Conservation (phyloP, 2,888 invertebrate genomes). For the Macrophya alboannulata region DNA sequence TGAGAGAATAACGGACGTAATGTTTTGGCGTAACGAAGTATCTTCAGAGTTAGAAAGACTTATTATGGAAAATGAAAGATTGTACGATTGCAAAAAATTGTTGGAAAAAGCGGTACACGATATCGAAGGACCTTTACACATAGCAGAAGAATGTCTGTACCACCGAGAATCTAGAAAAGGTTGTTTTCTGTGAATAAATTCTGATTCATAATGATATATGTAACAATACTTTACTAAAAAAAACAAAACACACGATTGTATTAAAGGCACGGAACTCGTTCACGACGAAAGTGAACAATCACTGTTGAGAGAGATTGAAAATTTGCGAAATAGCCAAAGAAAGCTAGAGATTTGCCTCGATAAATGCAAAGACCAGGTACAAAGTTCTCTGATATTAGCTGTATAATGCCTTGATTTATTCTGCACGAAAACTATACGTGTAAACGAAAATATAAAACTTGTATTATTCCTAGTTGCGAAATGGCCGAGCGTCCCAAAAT, state of each 20-base stretch:
- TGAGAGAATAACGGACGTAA: constrained; percentile 95
- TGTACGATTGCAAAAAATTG: constrained; percentile 87
- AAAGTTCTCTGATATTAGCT: constrained; percentile 56
- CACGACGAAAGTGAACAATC: constrained; percentile 95
- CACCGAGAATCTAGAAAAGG: constrained; percentile 94
- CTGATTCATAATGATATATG: background rate
- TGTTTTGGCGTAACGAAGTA: constrained; percentile 96
- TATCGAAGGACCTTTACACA: constrained; percentile 94
- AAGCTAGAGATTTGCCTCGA: constrained; percentile 89
- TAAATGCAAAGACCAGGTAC: constrained; percentile 84
- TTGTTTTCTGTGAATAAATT: constrained; percentile 67
- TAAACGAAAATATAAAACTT: background rate
- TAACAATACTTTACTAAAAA: background rate
- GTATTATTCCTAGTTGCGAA: constrained; percentile 82
- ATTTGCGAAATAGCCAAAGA: constrained; percentile 90
- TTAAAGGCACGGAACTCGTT: constrained; percentile 91
- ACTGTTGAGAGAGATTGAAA: constrained; percentile 92
- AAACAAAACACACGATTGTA: constrained; percentile 5
- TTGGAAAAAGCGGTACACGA: constrained; percentile 88
- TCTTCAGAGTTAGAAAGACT: constrained; percentile 91
- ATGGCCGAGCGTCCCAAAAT: constrained; percentile 91
- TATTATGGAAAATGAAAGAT: constrained; percentile 89
- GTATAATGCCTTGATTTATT: background rate
- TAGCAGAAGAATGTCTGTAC: constrained; percentile 96
- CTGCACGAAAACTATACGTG: constrained; percentile 35